These are phyloP conservation scores for Tipula confusa DNA, from an alignment of 2,888 invertebrate species.

Conservation along the genomic window DNA sequence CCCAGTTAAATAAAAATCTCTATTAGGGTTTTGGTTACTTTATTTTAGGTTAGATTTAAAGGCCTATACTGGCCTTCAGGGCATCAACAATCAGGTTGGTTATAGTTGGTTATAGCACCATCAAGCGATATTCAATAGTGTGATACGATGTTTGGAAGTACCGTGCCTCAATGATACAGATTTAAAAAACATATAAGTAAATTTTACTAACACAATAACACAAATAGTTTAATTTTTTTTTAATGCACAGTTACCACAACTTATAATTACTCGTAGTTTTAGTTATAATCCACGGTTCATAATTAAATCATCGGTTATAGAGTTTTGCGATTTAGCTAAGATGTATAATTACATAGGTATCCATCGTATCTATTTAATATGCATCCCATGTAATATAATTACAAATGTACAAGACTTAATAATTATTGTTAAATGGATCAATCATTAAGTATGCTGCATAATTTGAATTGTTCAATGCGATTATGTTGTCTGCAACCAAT, in stretches of 20 bases:
- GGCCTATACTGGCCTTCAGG: too few species aligned
- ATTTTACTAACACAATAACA: background rate
- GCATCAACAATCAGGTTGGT: too few species aligned
- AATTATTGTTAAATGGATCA: background rate
- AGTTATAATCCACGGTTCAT: background rate
- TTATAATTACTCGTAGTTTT: background rate
- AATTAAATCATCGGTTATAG: background rate
- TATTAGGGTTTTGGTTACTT: too few species aligned
- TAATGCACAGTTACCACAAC: background rate
- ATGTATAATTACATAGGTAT: background rate
- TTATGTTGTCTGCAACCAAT: background rate
- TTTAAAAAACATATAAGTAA: too few species aligned
- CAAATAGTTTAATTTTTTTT: background rate
- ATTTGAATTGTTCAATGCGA: background rate
- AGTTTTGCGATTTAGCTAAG: background rate
- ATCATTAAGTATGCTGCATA: background rate
- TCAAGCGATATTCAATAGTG: too few species aligned
- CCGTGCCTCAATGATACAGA: too few species aligned
- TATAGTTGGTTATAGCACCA: too few species aligned
- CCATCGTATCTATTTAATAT: background rate
- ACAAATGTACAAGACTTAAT: background rate
- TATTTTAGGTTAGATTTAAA: too few species aligned
- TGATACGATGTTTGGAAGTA: too few species aligned
- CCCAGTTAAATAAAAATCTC: background rate
- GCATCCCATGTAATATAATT: background rate